These are phyloP conservation scores for Threskiornis aethiopicus DNA, from an alignment of 2,797 vertebrate genomes.

Conservation along the genomic window DNA sequence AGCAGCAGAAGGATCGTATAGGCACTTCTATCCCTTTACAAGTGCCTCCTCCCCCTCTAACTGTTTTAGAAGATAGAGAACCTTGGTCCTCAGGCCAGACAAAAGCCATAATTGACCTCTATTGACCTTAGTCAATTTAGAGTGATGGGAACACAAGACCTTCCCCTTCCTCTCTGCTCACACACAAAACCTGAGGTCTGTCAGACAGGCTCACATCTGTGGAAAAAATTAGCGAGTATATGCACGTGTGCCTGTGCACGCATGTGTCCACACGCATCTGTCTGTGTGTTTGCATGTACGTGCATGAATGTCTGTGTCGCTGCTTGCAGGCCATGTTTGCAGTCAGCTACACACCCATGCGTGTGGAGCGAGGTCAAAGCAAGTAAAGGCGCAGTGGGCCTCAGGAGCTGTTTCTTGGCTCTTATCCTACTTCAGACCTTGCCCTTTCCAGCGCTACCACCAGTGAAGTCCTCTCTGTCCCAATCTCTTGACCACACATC, in stretches of 20 bases:
- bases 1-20: background rate
- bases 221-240: background rate
- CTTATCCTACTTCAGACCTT: background rate
- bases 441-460: background rate
- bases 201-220: background rate
- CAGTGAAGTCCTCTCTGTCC: background rate
- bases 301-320: background rate
- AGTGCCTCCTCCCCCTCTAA: background rate
- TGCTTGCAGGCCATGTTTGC: background rate
- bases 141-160: background rate
- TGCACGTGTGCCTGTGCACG: background rate
- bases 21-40: background rate
- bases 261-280: background rate
- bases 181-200: background rate
- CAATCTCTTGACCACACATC: background rate
- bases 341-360: background rate
- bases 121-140: background rate
- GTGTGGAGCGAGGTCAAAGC: background rate
- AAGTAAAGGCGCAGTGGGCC: background rate
- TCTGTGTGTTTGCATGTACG: background rate
- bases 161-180: background rate
- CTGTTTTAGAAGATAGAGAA: background rate
- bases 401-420: background rate
- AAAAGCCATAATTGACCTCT: conserved; percentile 8
- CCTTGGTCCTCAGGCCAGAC: background rate